Evolutionary conservation across 2,797 vertebrate species (phyloP).

Genomic region (Brachyrhaphis roseni): DNA sequence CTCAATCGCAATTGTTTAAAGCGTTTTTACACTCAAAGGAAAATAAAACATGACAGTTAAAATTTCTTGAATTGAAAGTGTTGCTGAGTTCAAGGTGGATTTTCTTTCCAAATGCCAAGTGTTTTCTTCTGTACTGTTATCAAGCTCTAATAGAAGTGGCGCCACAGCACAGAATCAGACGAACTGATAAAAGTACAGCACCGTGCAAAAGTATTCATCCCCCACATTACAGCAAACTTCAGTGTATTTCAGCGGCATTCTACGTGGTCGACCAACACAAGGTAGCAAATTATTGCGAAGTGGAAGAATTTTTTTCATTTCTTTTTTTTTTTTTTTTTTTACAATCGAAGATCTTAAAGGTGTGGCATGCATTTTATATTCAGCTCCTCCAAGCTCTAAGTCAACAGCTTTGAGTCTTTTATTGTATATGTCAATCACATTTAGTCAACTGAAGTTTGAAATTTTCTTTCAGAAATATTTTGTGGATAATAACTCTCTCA

Average conservation of each 20-base stretch:
- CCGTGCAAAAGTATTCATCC: neutral
- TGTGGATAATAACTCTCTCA: neutral
- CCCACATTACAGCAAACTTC: neutral
- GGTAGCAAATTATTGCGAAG: neutral
- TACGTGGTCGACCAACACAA: neutral
- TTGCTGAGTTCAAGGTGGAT: neutral
- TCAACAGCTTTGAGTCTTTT: neutral
- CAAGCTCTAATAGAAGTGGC: constrained; percentile 23
- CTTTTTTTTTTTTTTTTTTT: neutral
- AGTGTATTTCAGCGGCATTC: neutral
- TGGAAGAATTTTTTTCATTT: neutral
- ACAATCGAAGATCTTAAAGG: neutral
- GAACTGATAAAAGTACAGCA: constrained; percentile 12
- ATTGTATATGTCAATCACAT: neutral
- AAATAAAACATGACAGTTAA: neutral
- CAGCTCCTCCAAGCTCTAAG: too few species aligned
- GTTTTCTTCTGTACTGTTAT: constrained; percentile 13
- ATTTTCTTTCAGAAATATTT: neutral
- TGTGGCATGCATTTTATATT: neutral
- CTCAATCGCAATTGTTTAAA: constrained; percentile 1
- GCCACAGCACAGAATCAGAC: constrained; percentile 16
- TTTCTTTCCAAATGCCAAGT: neutral
- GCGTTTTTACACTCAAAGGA: neutral
- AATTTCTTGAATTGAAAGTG: neutral
- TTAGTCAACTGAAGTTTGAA: neutral